Evolutionary conservation across 2,888 invertebrate species (phyloP), one percentile per base, ranked within the genome.

Genomic region (Caenorhabditis virilis): DNA sequence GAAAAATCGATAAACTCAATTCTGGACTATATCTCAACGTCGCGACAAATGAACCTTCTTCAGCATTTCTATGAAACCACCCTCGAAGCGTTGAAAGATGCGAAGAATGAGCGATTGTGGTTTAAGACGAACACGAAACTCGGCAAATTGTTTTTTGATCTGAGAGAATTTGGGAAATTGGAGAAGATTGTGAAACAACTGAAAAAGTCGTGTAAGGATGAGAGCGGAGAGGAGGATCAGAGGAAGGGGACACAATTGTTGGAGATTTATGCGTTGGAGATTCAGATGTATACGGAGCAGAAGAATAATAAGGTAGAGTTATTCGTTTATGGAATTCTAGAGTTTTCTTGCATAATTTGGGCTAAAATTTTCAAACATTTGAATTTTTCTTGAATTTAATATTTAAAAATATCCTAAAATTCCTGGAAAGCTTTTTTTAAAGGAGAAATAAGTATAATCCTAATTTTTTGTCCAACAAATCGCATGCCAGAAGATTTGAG

Each of bases 1-100:
- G 98, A 98, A 84, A 98, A 98, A 85, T 97, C 97, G 26, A 99
- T 98, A 78, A 99, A 98, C 84, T 95, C 97, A 1, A 99, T 98
- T 83, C 86, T 99, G 68, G 98, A 99, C 85, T 97, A 98, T 84
- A 97, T 99, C 81, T 98, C 97, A 18, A 97, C 97, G 43, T 97
- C 95, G 11, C 93, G 95, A 87, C 95, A 97, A 89, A 94, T 94
- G 86, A 94, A 93, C 84, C 86, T 98, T 26, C 86, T 98, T 36
- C 97, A 97, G 88, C 92, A 97, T 84, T 98, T 98, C 85, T 98
- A 98, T 85, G 95, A 97, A 85, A 98, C 86, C 30, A 87, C 87
- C 2, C 75, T 87, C 27, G 86, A 86, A 58, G 86, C 86, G 6
- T 72, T 87, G 26, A 81, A 79, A 65, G 80, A 98, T 87, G 95